Conservation (phyloP, 2,888 invertebrate species). For the Phyto melanocephala region DNA sequence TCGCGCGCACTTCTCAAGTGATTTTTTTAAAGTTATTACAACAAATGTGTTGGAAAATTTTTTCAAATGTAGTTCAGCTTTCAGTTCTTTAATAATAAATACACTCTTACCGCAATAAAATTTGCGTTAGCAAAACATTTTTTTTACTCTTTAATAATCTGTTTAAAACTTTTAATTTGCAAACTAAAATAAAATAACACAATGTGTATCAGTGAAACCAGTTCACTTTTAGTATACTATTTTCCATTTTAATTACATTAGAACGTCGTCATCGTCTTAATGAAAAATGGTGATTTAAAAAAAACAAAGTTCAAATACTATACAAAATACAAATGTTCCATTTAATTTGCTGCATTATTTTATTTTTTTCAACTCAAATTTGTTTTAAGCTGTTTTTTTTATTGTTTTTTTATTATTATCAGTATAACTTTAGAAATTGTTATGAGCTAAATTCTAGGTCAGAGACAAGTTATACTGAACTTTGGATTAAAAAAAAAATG, state of each 20-base stretch:
- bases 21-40: too few relatives aligned
- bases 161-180: neutral
- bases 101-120: too few relatives aligned
- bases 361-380: neutral
- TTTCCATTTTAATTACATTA: constrained; percentile 36
- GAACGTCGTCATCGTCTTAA: constrained; percentile 35
- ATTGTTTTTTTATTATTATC: constrained; percentile 9
- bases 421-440: neutral
- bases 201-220: neutral
- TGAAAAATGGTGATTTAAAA: neutral
- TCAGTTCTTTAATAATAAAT: too few relatives aligned
- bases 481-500: constrained; percentile 16
- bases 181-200: neutral
- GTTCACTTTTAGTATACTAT: neutral
- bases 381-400: constrained; percentile 3
- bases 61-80: too few relatives aligned
- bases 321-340: neutral
- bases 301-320: constrained; percentile 48
- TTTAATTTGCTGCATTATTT: constrained; percentile 10
- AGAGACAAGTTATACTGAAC: constrained; percentile 52
- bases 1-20: too few relatives aligned
- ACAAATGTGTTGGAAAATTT: too few relatives aligned
- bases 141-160: neutral
- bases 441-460: constrained; percentile 42
- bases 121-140: neutral